Conservation (phyloP, 92 coral and sea anemone species). For the Epizoanthus scotinus region DNA sequence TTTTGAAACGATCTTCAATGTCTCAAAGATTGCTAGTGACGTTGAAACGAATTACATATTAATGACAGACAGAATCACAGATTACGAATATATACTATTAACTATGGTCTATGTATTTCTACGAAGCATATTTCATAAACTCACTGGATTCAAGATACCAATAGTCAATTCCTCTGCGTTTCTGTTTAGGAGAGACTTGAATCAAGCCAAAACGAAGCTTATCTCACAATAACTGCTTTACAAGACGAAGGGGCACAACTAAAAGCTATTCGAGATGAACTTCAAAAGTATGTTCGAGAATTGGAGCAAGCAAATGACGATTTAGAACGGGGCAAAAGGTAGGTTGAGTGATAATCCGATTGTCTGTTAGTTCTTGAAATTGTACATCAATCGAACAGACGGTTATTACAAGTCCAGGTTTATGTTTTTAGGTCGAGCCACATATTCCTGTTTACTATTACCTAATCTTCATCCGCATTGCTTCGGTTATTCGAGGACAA, state of each 20-base stretch:
- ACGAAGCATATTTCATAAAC: slow-evolving; percentile 40
- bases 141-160: background rate
- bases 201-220: slow-evolving; percentile 96
- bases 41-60: slow-evolving; percentile 69
- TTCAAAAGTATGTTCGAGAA: slow-evolving; percentile 96
- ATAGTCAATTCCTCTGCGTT: slow-evolving; percentile 8
- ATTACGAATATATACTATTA: slow-evolving; percentile 48
- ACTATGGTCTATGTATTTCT: slow-evolving; percentile 25
- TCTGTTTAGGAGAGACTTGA: slow-evolving; percentile 88
- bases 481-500: slow-evolving; percentile 4
- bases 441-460: slow-evolving; percentile 25
- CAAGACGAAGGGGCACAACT: slow-evolving; percentile 98
- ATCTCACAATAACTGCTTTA: slow-evolving; percentile 91
- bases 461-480: slow-evolving; percentile 11
- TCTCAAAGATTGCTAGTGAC: slow-evolving; percentile 56
- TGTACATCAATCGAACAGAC: background rate
- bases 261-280: slow-evolving; percentile 96
- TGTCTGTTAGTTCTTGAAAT: background rate
- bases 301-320: slow-evolving; percentile 99
- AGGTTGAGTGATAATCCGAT: slow-evolving; percentile 10
- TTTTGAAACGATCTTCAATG: slow-evolving; percentile 6
- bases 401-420: background rate
- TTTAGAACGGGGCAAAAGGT: slow-evolving; percentile 98
- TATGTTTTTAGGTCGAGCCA: background rate
- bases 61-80: slow-evolving; percentile 55